phyloP scores from a whole-genome alignment of 1,140 invertebrate genomes.

The Meloidogyne floridensis region DNA sequence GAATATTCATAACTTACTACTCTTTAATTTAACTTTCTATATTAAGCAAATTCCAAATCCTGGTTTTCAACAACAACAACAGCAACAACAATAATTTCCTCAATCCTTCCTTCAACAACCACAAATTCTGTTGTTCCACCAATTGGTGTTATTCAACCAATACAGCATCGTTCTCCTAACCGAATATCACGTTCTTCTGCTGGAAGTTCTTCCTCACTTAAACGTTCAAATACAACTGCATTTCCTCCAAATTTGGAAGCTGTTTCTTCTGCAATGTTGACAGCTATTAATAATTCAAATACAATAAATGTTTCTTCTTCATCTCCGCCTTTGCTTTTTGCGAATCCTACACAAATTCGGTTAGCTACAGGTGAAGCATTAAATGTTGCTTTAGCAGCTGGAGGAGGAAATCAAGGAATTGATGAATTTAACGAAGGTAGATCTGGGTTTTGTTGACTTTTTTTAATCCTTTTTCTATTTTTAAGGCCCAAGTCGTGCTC shows the following conservation, averaged over 20 bases:
- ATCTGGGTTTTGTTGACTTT: not conserved
- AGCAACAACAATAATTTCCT: not conserved
- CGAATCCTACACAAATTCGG: slow-evolving; percentile 15
- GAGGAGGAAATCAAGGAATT: not conserved
- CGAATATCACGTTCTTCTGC: slow-evolving; percentile 2
- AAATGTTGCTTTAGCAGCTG: not conserved
- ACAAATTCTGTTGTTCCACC: slow-evolving; percentile 12
- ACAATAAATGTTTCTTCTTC: slow-evolving; percentile 22
- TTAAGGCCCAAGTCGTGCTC: slow-evolving; percentile 23
- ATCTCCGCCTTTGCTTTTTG: slow-evolving; percentile 15
- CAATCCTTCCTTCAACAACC: not conserved
- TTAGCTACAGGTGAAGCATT: slow-evolving; percentile 15
- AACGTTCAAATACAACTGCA: slow-evolving; percentile 12
- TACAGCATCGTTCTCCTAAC: not conserved
- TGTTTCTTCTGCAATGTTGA: not conserved
- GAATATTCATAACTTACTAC: not conserved
- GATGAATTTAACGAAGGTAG: slow-evolving; percentile 1
- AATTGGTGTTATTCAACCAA: slow-evolving; percentile 12
- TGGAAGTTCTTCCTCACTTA: slow-evolving; percentile 14
- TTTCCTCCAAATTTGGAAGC: not conserved
- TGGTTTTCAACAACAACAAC: slow-evolving; percentile 22
- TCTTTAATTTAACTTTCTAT: not conserved
- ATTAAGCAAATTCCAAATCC: not conserved
- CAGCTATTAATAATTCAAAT: slow-evolving; percentile 1
- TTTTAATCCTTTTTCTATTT: not conserved